phyloP scores from a whole-genome alignment of 2,888 invertebrate genomes.

The Orthosia gothica region DNA sequence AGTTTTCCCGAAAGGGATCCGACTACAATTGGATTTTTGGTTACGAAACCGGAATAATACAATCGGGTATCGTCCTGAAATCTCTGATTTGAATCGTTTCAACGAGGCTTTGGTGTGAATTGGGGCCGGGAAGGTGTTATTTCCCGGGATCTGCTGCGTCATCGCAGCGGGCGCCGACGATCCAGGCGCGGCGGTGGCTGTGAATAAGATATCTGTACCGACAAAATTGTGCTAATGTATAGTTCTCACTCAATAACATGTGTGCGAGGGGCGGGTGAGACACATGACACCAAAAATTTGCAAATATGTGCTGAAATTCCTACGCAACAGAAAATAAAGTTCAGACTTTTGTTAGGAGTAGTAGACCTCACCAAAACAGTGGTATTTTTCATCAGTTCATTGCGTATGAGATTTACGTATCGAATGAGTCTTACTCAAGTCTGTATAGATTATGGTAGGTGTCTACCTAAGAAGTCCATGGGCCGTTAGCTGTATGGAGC shows the following conservation, averaged over 20 bases:
- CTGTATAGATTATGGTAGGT: too few relatives aligned
- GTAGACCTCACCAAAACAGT: not conserved
- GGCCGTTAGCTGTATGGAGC: not conserved
- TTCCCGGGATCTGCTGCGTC: constrained; percentile 82
- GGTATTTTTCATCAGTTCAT: not conserved
- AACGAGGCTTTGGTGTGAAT: constrained; percentile 87
- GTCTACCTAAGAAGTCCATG: not conserved
- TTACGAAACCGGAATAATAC: constrained; percentile 91
- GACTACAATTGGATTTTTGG: constrained; percentile 91
- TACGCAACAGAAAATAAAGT: constrained; percentile 1
- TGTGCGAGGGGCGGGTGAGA: constrained; percentile 28
- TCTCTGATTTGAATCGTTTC: constrained; percentile 91
- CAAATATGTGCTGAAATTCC: not conserved
- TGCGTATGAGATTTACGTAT: not conserved
- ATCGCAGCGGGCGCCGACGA: constrained; percentile 67
- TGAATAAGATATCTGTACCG: constrained; percentile 70
- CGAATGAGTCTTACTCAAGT: not conserved
- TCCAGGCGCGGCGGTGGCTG: constrained; percentile 37
- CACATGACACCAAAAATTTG: constrained; percentile 43
- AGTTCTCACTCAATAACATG: constrained; percentile 55
- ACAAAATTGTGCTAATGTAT: constrained; percentile 60
- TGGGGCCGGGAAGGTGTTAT: constrained; percentile 85
- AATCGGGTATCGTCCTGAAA: constrained; percentile 90
- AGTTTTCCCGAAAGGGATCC: constrained; percentile 88
- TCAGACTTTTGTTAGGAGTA: not conserved